A percentile compares a stretch with the other conserved stretches of the same genome.
These are phyloP conservation scores for Cepaea nemoralis DNA, from an alignment of 1,140 invertebrate species.

Conservation along the genomic window DNA sequence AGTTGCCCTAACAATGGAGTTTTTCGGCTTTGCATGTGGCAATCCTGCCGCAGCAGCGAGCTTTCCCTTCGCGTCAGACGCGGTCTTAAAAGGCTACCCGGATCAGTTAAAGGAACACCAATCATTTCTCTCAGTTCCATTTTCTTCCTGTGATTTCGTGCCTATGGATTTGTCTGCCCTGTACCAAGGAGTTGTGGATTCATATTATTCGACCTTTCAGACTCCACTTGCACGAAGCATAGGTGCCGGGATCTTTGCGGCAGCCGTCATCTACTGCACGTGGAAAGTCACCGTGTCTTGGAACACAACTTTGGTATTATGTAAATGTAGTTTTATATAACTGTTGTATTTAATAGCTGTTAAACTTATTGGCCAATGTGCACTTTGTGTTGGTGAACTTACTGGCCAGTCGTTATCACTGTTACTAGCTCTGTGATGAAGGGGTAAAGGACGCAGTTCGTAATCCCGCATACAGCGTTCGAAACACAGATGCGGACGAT, in stretches of 20 bases:
- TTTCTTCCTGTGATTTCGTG: background rate
- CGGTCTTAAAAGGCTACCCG: constrained; percentile 5
- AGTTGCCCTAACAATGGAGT: background rate
- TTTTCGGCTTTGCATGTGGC: background rate
- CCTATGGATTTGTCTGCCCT: background rate
- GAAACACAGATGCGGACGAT: no score
- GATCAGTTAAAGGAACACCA: background rate
- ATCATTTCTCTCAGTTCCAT: background rate
- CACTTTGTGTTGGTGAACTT: no score
- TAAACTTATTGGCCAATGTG: no score
- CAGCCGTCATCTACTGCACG: background rate
- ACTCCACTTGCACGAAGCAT: background rate
- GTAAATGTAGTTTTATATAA: constrained; percentile 8
- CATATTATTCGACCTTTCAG: background rate
- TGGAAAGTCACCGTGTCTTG: background rate
- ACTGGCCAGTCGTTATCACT: no score
- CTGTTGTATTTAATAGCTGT: no score
- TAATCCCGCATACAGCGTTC: no score
- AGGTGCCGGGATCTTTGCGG: background rate
- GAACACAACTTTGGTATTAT: background rate
- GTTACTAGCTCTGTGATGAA: no score
- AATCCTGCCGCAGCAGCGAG: background rate
- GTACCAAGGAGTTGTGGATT: background rate
- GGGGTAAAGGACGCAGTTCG: no score
- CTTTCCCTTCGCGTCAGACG: background rate